Conservation (phyloP, 2,797 vertebrate species). For the Falco naumanni region DNA sequence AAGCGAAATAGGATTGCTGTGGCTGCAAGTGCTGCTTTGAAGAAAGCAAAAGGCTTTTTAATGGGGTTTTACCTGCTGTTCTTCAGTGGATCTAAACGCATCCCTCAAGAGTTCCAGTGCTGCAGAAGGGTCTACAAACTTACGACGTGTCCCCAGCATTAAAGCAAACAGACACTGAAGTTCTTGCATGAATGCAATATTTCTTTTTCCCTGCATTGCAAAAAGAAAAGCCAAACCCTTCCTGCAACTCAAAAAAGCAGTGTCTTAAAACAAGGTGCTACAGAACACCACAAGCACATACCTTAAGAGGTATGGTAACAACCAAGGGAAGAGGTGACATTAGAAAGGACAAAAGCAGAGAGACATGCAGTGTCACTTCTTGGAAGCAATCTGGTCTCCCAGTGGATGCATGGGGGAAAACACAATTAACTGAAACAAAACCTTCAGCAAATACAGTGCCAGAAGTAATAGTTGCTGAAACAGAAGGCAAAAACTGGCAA, state of each 20-base stretch:
- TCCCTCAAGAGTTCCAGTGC: slow-evolving; percentile 91
- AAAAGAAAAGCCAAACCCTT: background rate
- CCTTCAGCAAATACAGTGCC: background rate
- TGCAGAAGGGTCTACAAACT: slow-evolving; percentile 93
- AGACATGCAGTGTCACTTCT: background rate
- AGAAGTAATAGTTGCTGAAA: background rate
- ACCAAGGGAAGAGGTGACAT: background rate
- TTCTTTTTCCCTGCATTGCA: slow-evolving; percentile 89
- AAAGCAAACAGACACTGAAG: slow-evolving; percentile 93
- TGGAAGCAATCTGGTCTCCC: background rate
- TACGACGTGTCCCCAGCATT: slow-evolving; percentile 91
- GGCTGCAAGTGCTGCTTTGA: background rate
- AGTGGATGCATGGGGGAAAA: background rate
- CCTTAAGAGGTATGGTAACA: fast-evolving
- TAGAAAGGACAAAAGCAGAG: background rate
- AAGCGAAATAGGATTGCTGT: fast-evolving
- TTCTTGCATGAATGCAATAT: slow-evolving; percentile 96
- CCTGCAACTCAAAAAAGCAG: background rate
- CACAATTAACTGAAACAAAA: background rate
- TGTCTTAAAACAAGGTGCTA: background rate
- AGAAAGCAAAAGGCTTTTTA: background rate
- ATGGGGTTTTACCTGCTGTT: slow-evolving; percentile 87
- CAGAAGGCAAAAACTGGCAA: background rate
- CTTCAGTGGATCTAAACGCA: slow-evolving; percentile 89
- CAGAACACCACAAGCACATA: background rate